Conservation (phyloP, 64 coral and sea anemone species). For the Orbicella faveolata region DNA sequence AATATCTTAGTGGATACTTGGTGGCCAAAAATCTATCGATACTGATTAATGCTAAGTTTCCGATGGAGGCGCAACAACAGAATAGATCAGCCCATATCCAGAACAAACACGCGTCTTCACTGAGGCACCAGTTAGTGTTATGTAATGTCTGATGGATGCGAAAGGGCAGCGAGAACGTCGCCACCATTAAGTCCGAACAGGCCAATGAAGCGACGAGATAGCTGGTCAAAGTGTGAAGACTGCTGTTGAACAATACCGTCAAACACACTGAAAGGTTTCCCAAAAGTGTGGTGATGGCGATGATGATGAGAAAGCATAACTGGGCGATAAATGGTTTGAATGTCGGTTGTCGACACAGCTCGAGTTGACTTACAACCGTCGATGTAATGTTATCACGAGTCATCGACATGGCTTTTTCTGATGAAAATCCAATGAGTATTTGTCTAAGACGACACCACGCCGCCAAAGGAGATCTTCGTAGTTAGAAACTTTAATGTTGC, state of each 20-base stretch:
- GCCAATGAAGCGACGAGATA: constrained; percentile 90
- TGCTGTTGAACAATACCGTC: constrained; percentile 62
- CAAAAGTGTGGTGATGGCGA: constrained; percentile 66
- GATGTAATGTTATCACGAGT: neutral
- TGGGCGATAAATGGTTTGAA: constrained; percentile 54
- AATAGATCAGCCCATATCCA: constrained; percentile 87
- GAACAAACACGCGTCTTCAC: constrained; percentile 65
- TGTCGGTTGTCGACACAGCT: constrained; percentile 52
- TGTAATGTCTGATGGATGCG: constrained; percentile 83
- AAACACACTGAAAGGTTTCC: constrained; percentile 82
- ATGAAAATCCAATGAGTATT: neutral
- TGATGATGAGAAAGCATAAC: constrained; percentile 52
- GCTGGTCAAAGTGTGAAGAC: constrained; percentile 80
- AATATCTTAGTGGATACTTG: constrained; percentile 84
- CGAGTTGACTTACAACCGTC: neutral
- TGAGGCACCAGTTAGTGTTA: constrained; percentile 83
- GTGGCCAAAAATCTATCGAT: constrained; percentile 86
- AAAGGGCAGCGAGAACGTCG: constrained; percentile 70
- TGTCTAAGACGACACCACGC: neutral
- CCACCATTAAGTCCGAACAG: constrained; percentile 82
- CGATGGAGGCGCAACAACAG: constrained; percentile 89
- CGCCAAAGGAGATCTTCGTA: neutral
- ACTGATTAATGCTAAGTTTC: constrained; percentile 83
- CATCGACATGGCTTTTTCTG: neutral
- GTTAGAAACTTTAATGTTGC: neutral